A percentile compares a stretch with the other conserved stretches of the same genome.
Conservation (phyloP, 2,113 vertebrate species). For the Calidris pugnax region DNA sequence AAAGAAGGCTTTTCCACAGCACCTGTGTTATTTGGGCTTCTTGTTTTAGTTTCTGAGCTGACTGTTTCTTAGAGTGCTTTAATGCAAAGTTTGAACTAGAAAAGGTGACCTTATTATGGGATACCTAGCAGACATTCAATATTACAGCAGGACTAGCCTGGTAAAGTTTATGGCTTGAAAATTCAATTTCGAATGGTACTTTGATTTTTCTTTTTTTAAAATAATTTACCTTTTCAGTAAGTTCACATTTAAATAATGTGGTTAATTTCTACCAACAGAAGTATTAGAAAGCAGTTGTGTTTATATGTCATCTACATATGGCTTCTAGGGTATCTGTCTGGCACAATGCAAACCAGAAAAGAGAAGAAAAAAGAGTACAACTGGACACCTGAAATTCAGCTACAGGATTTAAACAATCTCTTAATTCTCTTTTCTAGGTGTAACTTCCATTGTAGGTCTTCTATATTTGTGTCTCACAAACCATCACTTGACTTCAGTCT, state of each 20-base stretch:
- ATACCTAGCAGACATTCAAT: background rate
- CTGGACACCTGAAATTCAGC: background rate
- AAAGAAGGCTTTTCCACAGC: background rate
- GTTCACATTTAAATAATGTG: background rate
- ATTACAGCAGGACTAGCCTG: background rate
- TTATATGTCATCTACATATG: background rate
- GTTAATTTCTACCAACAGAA: constrained; percentile 19
- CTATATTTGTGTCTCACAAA: background rate
- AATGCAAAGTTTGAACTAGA: background rate
- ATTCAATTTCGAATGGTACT: constrained; percentile 27
- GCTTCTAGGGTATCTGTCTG: background rate
- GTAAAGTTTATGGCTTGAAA: constrained; percentile 37
- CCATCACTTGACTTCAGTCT: background rate
- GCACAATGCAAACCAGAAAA: background rate
- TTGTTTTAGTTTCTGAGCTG: constrained; percentile 21
- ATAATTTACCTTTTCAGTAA: constrained; percentile 2
- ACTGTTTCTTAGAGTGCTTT: background rate
- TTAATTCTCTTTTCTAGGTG: background rate
- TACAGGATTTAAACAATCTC: background rate
- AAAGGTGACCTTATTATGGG: constrained; percentile 6
- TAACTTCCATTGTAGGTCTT: background rate
- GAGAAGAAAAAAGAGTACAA: background rate
- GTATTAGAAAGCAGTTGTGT: background rate
- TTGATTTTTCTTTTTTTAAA: background rate
- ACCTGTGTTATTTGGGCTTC: background rate